Evolutionary conservation across 2,113 vertebrate genomes (phyloP).

Genomic region (Passer domesticus): DNA sequence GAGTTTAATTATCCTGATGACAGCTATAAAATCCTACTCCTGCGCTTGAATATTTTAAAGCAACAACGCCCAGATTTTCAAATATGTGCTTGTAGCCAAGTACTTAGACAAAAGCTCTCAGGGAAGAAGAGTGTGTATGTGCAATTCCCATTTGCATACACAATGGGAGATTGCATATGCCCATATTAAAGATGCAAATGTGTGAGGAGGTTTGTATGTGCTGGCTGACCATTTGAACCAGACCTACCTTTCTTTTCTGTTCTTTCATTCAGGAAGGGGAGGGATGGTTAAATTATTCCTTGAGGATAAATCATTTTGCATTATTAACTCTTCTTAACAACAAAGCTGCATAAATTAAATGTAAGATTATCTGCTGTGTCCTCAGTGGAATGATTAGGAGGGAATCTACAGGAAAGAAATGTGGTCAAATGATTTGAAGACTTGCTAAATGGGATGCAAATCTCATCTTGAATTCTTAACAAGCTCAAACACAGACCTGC

Average conservation of each 20-base stretch:
- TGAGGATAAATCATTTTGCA: background rate
- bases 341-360: constrained; percentile 54
- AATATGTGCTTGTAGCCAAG: background rate
- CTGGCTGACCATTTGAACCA: constrained; percentile 10
- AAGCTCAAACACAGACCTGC: background rate
- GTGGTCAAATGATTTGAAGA: constrained; percentile 34
- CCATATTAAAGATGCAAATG: constrained; percentile 5
- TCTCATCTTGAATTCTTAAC: constrained; percentile 26
- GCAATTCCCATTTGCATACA: background rate
- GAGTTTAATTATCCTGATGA: constrained; percentile 56
- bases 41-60: constrained; percentile 35
- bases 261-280: background rate
- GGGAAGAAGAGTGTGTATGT: background rate
- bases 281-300: constrained; percentile 34
- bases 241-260: background rate
- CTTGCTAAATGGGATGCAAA: constrained; percentile 42
- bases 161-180: background rate
- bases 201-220: background rate
- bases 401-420: constrained; percentile 30
- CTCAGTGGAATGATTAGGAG: constrained; percentile 46
- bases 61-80: background rate
- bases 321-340: constrained; percentile 52
- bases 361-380: constrained; percentile 24
- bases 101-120: background rate
- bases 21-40: constrained; percentile 41